Percentiles rank a stretch among this genome's conserved stretches.
These are phyloP conservation scores for Hyalella azteca DNA, from an alignment of 2,888 invertebrate species.

Conservation along the genomic window DNA sequence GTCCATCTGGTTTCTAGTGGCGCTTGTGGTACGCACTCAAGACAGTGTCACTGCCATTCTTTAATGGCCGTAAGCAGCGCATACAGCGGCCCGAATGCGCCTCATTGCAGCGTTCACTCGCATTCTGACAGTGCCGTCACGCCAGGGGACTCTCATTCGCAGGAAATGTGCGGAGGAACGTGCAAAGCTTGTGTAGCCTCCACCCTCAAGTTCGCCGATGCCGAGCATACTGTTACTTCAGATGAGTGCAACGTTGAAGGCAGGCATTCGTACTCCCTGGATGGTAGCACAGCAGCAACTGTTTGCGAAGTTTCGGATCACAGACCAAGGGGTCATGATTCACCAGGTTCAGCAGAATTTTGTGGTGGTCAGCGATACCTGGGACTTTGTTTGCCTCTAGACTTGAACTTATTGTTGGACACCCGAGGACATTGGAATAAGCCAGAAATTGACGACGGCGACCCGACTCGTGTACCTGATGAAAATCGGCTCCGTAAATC, in stretches of 20 bases:
- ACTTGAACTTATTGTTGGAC: conserved; percentile 47
- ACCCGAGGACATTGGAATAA: conserved; percentile 16
- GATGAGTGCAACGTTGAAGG: conserved; percentile 8
- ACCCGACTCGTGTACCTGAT: background rate
- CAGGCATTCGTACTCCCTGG: background rate
- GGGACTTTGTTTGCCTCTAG: conserved; percentile 55
- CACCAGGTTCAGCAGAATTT: too few species aligned
- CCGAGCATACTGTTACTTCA: background rate
- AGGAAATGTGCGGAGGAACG: too few species aligned
- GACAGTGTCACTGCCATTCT: background rate
- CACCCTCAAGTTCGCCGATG: background rate
- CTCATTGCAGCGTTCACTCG: background rate
- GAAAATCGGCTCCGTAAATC: too few species aligned
- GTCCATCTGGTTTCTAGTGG: background rate
- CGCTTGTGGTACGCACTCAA: background rate
- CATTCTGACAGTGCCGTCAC: too few species aligned
- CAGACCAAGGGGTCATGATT: too few species aligned
- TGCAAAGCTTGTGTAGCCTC: background rate
- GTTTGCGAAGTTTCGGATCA: background rate
- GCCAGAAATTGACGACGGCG: too few species aligned
- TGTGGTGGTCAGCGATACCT: conserved; percentile 42
- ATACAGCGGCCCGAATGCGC: background rate
- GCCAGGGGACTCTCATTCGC: too few species aligned
- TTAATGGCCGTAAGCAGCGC: background rate
- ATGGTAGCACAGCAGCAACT: background rate